Evolutionary conservation across 2,888 invertebrate genomes (phyloP).

Genomic region (Thelaira solivaga): DNA sequence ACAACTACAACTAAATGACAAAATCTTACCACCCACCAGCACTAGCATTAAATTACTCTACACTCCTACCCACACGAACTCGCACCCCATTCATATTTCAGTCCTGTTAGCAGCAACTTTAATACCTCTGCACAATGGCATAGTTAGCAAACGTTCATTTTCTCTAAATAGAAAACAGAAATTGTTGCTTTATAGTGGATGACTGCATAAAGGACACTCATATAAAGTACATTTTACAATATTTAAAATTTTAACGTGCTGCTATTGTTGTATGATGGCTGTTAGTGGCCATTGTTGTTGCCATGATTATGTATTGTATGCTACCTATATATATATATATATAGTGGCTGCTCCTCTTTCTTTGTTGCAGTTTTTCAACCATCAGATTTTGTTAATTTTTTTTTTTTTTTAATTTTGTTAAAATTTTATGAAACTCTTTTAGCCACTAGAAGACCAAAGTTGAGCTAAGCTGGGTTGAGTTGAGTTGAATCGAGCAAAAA

Average conservation of each 20-base stretch:
- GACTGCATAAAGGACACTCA: conserved; percentile 63
- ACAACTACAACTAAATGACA: too few species aligned
- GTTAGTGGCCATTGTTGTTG: conserved; percentile 38
- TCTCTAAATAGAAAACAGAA: too few species aligned
- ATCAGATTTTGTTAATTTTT: background rate
- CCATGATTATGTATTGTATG: conserved; percentile 2
- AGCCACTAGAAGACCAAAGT: background rate
- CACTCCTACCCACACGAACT: background rate
- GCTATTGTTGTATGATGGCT: too few species aligned
- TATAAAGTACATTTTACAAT: conserved; percentile 2
- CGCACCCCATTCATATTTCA: background rate
- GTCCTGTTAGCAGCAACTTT: background rate
- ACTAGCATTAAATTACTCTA: too few species aligned
- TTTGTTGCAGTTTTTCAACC: background rate
- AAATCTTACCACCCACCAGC: too few species aligned
- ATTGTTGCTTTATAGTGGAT: conserved; percentile 64
- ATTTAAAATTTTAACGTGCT: conserved; percentile 17
- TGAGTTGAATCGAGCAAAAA: too few species aligned
- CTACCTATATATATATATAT: background rate
- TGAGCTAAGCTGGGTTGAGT: background rate
- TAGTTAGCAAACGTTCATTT: conserved; percentile 1
- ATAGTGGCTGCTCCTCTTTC: conserved; percentile 16
- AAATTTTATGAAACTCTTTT: background rate
- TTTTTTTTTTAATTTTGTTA: background rate
- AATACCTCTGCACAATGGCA: background rate